phyloP scores from a whole-genome alignment of 1,140 invertebrate species.

The Spodoptera frugiperda region DNA sequence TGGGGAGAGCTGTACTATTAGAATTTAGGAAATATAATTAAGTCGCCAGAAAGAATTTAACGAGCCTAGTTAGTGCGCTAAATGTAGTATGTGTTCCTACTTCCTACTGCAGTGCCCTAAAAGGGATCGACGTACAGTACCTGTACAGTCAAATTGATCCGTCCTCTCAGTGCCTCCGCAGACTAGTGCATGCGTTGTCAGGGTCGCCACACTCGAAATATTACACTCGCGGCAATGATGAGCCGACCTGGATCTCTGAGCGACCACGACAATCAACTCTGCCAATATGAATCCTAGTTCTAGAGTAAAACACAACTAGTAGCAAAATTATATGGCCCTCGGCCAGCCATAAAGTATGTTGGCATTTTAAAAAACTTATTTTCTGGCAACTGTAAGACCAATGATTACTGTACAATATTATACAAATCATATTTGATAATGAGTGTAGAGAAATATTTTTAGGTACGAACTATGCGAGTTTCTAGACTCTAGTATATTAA shows the following conservation, averaged over 20 bases:
- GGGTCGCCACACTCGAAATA: constrained; percentile 28
- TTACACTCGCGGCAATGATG: constrained; percentile 9
- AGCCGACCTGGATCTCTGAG: constrained; percentile 41
- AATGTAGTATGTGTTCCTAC: too few species aligned
- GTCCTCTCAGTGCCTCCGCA: constrained; percentile 39
- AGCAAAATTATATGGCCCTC: background rate
- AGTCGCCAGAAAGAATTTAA: background rate
- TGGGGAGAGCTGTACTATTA: background rate
- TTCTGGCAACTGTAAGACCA: constrained; percentile 39
- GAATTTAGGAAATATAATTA: background rate
- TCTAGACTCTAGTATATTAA: constrained; percentile 50
- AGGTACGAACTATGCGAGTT: constrained; percentile 46
- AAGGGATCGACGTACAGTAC: background rate
- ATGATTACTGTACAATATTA: constrained; percentile 47
- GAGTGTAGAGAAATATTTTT: constrained; percentile 47
- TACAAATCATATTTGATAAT: constrained; percentile 46
- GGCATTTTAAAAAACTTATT: constrained; percentile 40
- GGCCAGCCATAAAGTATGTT: constrained; percentile 32
- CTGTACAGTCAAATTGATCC: constrained; percentile 13
- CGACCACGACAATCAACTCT: constrained; percentile 31
- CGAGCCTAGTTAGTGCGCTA: too few species aligned
- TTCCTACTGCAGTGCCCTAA: too few species aligned
- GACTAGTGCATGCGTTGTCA: constrained; percentile 4
- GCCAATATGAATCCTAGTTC: constrained; percentile 34
- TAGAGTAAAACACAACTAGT: constrained; percentile 2